Conservation (phyloP, 2,797 vertebrate genomes). For the Argya squamiceps region DNA sequence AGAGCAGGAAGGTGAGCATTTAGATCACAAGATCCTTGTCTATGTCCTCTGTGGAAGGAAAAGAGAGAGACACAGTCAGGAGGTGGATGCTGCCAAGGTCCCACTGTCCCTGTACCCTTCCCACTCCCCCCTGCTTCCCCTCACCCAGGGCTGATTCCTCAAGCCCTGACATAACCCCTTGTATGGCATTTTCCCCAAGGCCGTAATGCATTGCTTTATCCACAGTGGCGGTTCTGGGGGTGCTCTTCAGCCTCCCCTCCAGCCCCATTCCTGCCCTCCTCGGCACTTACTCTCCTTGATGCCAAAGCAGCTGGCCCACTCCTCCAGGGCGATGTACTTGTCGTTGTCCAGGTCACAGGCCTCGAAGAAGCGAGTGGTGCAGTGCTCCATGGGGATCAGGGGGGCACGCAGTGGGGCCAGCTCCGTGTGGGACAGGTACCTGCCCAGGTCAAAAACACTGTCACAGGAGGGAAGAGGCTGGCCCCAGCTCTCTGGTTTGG, state of each 20-base stretch:
- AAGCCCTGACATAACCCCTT: too few species aligned
- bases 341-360: constrained; percentile 91
- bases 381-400: constrained; percentile 99
- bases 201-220: background rate
- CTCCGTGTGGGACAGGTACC: constrained; percentile 97
- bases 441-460: constrained; percentile 1
- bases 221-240: rapidly evolving
- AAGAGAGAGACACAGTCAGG: constrained; percentile 41
- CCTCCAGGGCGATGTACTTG: constrained; percentile 97
- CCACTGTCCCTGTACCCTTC: background rate
- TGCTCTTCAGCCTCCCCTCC: background rate
- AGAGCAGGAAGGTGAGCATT: constrained; percentile 58
- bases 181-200: too few species aligned
- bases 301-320: constrained; percentile 97
- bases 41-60: constrained; percentile 91
- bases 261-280: background rate
- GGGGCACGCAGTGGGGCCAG: constrained; percentile 94
- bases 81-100: background rate
- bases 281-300: constrained; percentile 92
- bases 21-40: constrained; percentile 96
- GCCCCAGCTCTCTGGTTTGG: background rate
- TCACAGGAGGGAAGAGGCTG: background rate
- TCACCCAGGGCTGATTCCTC: background rate
- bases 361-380: constrained; percentile 97
- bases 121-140: background rate